Percentiles rank a stretch among this genome's conserved stretches.
Evolutionary conservation across 1,140 invertebrate species (phyloP).

Genomic region (Drosophila bipectinata): DNA sequence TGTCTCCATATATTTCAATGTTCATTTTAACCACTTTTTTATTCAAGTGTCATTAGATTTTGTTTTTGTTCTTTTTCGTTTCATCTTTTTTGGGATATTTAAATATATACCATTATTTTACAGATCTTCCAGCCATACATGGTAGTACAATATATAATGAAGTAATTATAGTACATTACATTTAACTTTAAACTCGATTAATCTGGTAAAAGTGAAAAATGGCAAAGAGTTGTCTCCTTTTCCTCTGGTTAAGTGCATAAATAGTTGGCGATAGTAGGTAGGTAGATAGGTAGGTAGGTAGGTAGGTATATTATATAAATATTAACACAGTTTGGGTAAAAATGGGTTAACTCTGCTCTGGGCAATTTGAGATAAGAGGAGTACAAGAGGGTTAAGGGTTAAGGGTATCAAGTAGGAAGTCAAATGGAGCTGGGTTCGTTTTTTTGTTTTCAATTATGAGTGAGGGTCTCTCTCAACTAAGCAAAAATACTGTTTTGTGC

Average conservation of each 20-base stretch:
- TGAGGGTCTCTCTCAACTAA: slow-evolving; percentile 56
- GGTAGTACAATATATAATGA: slow-evolving; percentile 21
- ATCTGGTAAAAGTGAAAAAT: slow-evolving; percentile 56
- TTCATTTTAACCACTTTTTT: slow-evolving; percentile 34
- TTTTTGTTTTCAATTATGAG: not conserved
- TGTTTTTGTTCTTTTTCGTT: slow-evolving; percentile 25
- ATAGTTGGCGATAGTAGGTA: slow-evolving; percentile 42
- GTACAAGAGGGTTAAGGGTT: slow-evolving; percentile 28
- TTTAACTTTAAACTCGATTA: slow-evolving; percentile 59
- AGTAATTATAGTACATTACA: slow-evolving; percentile 47
- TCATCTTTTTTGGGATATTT: slow-evolving; percentile 35
- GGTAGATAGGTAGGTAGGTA: too few relatives aligned
- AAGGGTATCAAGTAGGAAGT: slow-evolving; percentile 20
- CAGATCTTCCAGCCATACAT: slow-evolving; percentile 68
- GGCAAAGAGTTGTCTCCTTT: slow-evolving; percentile 57
- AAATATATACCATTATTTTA: slow-evolving; percentile 63
- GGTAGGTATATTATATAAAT: slow-evolving; percentile 47
- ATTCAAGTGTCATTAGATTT: slow-evolving; percentile 39
- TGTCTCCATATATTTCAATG: slow-evolving; percentile 48
- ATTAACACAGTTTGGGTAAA: slow-evolving; percentile 71
- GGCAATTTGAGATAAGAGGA: slow-evolving; percentile 49
- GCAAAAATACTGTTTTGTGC: slow-evolving; percentile 82
- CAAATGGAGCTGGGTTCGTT: slow-evolving; percentile 8
- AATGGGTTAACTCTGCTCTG: slow-evolving; percentile 27
- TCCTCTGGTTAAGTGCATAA: slow-evolving; percentile 37